Percentiles rank a stretch among this genome's conserved stretches.
These are phyloP conservation scores for Litoditis marina DNA, from an alignment of 2,888 invertebrate genomes.

Conservation along the genomic window DNA sequence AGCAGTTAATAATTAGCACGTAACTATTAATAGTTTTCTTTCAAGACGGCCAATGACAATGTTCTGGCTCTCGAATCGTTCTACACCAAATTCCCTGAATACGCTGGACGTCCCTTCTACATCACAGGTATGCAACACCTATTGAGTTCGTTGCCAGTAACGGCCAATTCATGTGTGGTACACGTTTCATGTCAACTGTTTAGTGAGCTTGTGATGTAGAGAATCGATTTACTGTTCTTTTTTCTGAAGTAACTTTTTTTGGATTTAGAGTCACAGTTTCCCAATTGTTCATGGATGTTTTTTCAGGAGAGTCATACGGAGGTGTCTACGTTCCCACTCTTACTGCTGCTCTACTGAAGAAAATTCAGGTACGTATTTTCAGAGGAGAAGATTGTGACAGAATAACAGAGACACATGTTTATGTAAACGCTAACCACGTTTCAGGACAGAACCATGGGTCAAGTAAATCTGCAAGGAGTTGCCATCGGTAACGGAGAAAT, in stretches of 20 bases:
- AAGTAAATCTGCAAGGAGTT: slow-evolving; percentile 50
- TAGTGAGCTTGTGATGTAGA: too few relatives aligned
- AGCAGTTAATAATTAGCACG: neutral
- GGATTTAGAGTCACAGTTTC: too few relatives aligned
- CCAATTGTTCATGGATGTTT: too few relatives aligned
- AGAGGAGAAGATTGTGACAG: neutral
- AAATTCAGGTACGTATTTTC: slow-evolving; percentile 14
- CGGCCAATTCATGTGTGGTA: too few relatives aligned
- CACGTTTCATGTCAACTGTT: too few relatives aligned
- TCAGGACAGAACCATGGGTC: slow-evolving; percentile 22
- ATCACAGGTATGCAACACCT: too few relatives aligned
- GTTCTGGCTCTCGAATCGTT: slow-evolving; percentile 64
- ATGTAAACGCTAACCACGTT: too few relatives aligned
- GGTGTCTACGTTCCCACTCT: slow-evolving; percentile 65
- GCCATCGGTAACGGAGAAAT: slow-evolving; percentile 60
- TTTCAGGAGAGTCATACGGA: slow-evolving; percentile 41
- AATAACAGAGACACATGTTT: too few relatives aligned
- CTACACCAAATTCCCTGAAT: slow-evolving; percentile 65
- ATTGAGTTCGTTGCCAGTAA: too few relatives aligned
- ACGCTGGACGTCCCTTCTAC: slow-evolving; percentile 63
- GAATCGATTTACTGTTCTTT: too few relatives aligned
- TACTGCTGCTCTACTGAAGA: slow-evolving; percentile 33
- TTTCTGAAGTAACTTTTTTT: too few relatives aligned
- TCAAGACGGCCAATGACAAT: slow-evolving; percentile 64
- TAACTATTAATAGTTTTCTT: neutral